phyloP scores from a whole-genome alignment of 30 jellyfish, hydroid and myxozoan genomes.

The Aurelia sp. region DNA sequence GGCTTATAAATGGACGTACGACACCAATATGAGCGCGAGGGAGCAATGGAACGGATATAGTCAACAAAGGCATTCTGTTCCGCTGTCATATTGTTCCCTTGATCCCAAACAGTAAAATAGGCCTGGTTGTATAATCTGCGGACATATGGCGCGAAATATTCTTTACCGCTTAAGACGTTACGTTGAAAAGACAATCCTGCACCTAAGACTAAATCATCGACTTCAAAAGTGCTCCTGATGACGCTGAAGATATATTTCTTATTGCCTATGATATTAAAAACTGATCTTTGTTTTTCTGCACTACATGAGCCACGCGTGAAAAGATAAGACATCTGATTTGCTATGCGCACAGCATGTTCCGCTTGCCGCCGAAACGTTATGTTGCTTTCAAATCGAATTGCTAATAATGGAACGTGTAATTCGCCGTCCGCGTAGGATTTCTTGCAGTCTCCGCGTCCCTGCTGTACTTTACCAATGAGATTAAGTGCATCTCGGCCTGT shows the following conservation, averaged over 20 bases:
- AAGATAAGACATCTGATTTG: constrained; percentile 58
- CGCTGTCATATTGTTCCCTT: not conserved
- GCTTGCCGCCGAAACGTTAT: constrained; percentile 50
- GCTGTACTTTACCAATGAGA: not conserved
- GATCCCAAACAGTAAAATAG: constrained; percentile 20
- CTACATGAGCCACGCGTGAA: constrained; percentile 68
- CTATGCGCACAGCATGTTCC: constrained; percentile 61
- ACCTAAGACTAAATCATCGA: constrained; percentile 14
- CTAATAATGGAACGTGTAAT: constrained; percentile 15
- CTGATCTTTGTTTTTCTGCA: constrained; percentile 12
- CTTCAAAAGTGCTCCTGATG: constrained; percentile 23
- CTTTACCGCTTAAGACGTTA: constrained; percentile 9
- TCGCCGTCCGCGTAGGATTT: not conserved
- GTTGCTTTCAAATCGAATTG: constrained; percentile 61
- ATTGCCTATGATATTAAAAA: not conserved
- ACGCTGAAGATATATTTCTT: constrained; percentile 21
- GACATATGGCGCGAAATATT: constrained; percentile 65
- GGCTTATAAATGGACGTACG: constrained; percentile 30
- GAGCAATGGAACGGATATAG: constrained; percentile 17
- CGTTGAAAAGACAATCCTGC: constrained; percentile 43
- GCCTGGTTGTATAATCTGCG: not conserved
- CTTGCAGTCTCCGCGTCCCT: constrained; percentile 12
- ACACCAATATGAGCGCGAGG: constrained; percentile 22
- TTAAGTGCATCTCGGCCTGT: constrained; percentile 54
- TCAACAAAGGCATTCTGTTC: constrained; percentile 7